These are phyloP conservation scores for Parochlus steinenii DNA, from an alignment of 2,888 invertebrate genomes.

Conservation along the genomic window DNA sequence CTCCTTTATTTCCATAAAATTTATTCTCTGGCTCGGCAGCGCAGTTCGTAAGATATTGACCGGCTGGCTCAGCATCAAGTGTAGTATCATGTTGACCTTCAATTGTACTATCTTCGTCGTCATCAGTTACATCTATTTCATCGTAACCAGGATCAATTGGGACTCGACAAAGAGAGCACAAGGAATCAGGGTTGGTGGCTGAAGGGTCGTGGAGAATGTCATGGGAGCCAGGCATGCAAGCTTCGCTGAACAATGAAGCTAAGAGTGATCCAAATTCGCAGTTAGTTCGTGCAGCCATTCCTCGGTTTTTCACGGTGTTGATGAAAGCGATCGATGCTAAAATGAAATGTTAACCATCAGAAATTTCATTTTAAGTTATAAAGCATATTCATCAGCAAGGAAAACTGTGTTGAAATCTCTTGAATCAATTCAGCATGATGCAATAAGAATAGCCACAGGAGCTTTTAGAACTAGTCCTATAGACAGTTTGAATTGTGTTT, in stretches of 20 bases:
- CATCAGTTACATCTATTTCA: slow-evolving; percentile 7
- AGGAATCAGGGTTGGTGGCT: slow-evolving; percentile 19
- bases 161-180: slow-evolving; percentile 24
- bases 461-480: too few relatives aligned
- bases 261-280: slow-evolving; percentile 41
- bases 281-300: slow-evolving; percentile 29
- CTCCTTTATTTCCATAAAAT: slow-evolving; percentile 43
- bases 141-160: too few relatives aligned
- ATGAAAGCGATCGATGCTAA: slow-evolving; percentile 45
- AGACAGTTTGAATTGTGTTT: too few relatives aligned
- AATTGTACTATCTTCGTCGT: slow-evolving; percentile 13
- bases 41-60: too few relatives aligned
- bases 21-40: slow-evolving; percentile 34
- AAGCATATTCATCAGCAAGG: too few relatives aligned
- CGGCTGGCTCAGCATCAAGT: too few relatives aligned
- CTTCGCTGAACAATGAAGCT: slow-evolving; percentile 36
- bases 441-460: too few relatives aligned
- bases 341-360: too few relatives aligned
- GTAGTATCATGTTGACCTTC: too few relatives aligned
- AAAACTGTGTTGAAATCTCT: too few relatives aligned
- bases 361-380: too few relatives aligned
- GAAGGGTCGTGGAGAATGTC: slow-evolving; percentile 32
- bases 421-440: too few relatives aligned
- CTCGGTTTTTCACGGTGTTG: slow-evolving; percentile 33
- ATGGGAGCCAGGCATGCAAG: slow-evolving; percentile 44